Evolutionary conservation across 2,113 vertebrate species (phyloP).

Genomic region (Tilapia sparmanii): DNA sequence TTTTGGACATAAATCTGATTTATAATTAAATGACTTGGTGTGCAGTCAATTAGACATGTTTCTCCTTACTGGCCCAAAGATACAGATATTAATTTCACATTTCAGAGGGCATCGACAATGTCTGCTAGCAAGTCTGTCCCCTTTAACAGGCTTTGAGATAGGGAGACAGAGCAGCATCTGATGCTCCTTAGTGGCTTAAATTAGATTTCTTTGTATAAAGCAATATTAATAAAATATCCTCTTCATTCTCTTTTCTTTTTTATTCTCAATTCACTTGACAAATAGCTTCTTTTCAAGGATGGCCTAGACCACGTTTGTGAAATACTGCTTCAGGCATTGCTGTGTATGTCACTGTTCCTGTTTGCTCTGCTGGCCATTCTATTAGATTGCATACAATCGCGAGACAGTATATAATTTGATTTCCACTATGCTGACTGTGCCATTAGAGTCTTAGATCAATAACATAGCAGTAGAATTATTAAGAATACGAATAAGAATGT

Average conservation of each 20-base stretch:
- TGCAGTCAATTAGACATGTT: slow-evolving; percentile 41
- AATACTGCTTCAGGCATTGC: neutral
- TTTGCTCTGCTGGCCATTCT: neutral
- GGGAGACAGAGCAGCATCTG: neutral
- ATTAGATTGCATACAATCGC: neutral
- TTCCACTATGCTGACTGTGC: neutral
- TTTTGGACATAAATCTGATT: slow-evolving; percentile 26
- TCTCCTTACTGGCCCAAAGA: slow-evolving; percentile 45
- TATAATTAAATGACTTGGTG: slow-evolving; percentile 50
- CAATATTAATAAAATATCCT: neutral
- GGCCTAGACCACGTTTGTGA: neutral
- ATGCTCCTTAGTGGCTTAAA: slow-evolving; percentile 26
- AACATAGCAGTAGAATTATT: neutral
- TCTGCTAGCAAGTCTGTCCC: slow-evolving; percentile 41
- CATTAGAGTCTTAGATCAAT: neutral
- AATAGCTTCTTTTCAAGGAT: neutral
- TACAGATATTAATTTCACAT: slow-evolving; percentile 72
- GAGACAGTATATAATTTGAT: neutral
- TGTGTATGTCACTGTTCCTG: neutral
- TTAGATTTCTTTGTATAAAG: neutral
- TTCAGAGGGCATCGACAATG: slow-evolving; percentile 60
- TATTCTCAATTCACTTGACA: neutral
- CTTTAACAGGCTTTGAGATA: slow-evolving; percentile 22
- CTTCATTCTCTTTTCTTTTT: neutral
- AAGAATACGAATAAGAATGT: neutral